Conservation (phyloP, 2,888 invertebrate species). For the Tenthredo amoena region DNA sequence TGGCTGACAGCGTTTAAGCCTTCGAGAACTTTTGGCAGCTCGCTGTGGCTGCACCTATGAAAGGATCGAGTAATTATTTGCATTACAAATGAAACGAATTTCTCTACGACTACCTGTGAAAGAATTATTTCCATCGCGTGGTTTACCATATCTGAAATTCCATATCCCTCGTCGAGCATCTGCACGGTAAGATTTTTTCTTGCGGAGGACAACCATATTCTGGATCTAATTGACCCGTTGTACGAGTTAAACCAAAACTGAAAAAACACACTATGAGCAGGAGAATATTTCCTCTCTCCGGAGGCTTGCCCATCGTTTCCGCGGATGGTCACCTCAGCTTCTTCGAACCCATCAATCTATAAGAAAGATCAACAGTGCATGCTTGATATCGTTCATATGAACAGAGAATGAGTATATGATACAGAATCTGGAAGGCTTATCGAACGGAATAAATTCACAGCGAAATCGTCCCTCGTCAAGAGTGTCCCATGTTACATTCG, state of each 20-base stretch:
- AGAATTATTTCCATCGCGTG: not conserved
- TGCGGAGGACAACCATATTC: conserved; percentile 85
- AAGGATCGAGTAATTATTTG: conserved; percentile 36
- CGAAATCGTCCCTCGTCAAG: not conserved
- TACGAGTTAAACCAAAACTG: conserved; percentile 57
- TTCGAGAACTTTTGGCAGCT: conserved; percentile 87
- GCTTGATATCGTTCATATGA: not conserved
- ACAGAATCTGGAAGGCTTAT: not conserved
- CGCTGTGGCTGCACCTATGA: conserved; percentile 95
- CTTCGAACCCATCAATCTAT: conserved; percentile 39
- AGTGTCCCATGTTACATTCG: not conserved
- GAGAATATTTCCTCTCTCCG: conserved; percentile 70
- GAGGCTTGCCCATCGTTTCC: conserved; percentile 75
- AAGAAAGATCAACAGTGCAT: not conserved
- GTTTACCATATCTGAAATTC: conserved; percentile 92
- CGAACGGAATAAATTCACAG: not conserved
- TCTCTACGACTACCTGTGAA: not conserved
- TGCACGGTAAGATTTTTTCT: conserved; percentile 89
- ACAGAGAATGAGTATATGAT: not conserved
- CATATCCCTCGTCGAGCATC: conserved; percentile 88
- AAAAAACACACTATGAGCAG: conserved; percentile 63
- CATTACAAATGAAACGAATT: conserved; percentile 1
- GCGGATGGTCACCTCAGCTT: conserved; percentile 66
- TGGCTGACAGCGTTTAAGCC: conserved; percentile 86
- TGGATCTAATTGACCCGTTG: conserved; percentile 64